Evolutionary conservation across 1,140 invertebrate genomes (phyloP).

Genomic region (Euura lappo): DNA sequence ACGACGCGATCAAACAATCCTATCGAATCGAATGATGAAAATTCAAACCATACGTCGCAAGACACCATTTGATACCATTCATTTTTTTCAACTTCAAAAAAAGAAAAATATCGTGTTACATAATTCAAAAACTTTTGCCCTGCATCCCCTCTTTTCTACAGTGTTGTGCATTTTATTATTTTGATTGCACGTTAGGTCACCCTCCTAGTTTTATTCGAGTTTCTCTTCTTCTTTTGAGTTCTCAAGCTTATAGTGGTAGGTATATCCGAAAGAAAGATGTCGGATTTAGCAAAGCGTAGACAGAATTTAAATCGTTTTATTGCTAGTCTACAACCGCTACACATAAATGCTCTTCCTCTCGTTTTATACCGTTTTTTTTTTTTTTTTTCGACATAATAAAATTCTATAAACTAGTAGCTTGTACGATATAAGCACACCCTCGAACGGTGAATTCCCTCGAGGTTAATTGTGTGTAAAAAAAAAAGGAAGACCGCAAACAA

Average conservation of each 20-base stretch:
- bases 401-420: too few relatives aligned
- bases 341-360: too few relatives aligned
- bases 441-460: too few relatives aligned
- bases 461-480: too few relatives aligned
- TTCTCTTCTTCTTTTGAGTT: background rate
- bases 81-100: background rate
- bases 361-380: too few relatives aligned
- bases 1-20: background rate
- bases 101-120: background rate
- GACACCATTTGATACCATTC: background rate
- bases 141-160: background rate
- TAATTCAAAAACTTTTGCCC: background rate
- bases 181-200: background rate
- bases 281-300: background rate
- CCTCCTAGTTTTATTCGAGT: background rate
- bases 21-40: background rate
- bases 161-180: background rate
- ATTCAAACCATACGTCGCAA: background rate
- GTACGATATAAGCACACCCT: too few relatives aligned
- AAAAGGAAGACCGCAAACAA: too few relatives aligned
- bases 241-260: background rate
- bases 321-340: background rate
- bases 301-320: slow-evolving; percentile 2
- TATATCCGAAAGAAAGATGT: background rate
- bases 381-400: too few relatives aligned